phyloP scores from a whole-genome alignment of 2,113 vertebrate genomes.

The Corythoichthys intestinalis region DNA sequence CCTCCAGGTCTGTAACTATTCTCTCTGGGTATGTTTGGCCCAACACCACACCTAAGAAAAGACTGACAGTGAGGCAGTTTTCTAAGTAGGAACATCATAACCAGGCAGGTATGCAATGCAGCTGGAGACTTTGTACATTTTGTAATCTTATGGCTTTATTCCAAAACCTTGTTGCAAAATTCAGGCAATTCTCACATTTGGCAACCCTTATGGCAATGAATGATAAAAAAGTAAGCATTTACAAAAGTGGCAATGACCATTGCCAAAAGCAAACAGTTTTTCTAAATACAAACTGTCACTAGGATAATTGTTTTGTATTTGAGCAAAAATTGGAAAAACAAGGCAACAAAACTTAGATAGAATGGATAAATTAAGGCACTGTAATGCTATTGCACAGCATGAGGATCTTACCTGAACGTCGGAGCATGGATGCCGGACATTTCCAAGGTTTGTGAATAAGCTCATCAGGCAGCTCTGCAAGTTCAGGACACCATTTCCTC shows the following conservation, averaged over 20 bases:
- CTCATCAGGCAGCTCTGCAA: conserved; percentile 64
- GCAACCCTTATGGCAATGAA: no score
- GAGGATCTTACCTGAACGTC: conserved; percentile 54
- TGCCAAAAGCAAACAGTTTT: no score
- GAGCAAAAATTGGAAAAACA: no score
- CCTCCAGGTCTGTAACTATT: conserved; percentile 64
- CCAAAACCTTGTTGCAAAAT: not conserved
- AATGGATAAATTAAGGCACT: no score
- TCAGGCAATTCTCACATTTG: no score
- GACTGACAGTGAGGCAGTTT: not conserved
- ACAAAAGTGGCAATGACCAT: no score
- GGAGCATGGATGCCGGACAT: conserved; percentile 62
- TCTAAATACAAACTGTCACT: no score
- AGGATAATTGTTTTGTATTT: no score
- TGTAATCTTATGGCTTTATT: not conserved
- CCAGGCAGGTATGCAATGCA: no score
- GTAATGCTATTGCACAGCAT: no score
- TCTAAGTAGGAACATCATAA: not conserved
- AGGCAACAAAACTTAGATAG: no score
- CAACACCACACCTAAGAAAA: conserved; percentile 54
- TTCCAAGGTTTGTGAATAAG: conserved; percentile 74
- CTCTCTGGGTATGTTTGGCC: conserved; percentile 61
- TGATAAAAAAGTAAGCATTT: no score
- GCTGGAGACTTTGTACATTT: not conserved
- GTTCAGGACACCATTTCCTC: conserved; percentile 73